Conservation (phyloP, 2,113 vertebrate species). For the Coregonus clupeaformis region DNA sequence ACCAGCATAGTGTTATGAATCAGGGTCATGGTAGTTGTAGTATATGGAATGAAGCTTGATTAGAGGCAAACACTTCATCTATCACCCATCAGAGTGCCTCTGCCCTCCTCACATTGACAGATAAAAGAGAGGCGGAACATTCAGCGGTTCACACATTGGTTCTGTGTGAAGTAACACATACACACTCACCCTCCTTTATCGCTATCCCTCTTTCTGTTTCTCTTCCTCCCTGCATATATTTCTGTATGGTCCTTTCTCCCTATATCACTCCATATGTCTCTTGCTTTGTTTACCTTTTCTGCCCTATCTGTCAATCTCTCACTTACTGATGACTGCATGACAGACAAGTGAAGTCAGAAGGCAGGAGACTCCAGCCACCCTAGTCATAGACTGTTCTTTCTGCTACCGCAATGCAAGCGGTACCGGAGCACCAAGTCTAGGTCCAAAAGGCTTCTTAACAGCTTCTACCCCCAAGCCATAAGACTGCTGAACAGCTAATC, state of each 20-base stretch:
- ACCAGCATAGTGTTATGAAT: background rate
- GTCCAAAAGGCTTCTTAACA: too few species aligned
- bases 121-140: conserved; percentile 27
- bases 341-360: background rate
- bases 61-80: background rate
- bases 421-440: too few species aligned
- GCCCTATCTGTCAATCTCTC: background rate
- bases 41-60: background rate
- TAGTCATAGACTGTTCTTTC: too few species aligned
- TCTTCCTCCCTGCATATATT: background rate
- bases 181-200: background rate
- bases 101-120: conserved; percentile 10
- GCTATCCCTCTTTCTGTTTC: too few species aligned
- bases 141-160: conserved; percentile 21
- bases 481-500: too few species aligned
- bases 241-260: background rate
- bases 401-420: too few species aligned
- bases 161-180: background rate
- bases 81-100: conserved; percentile 4
- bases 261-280: background rate
- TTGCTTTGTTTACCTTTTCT: background rate
- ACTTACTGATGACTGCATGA: background rate
- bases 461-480: too few species aligned
- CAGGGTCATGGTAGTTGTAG: background rate
- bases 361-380: conserved; percentile 8